Conservation (phyloP, 2,113 vertebrate genomes). For the Macrotis lagotis region DNA sequence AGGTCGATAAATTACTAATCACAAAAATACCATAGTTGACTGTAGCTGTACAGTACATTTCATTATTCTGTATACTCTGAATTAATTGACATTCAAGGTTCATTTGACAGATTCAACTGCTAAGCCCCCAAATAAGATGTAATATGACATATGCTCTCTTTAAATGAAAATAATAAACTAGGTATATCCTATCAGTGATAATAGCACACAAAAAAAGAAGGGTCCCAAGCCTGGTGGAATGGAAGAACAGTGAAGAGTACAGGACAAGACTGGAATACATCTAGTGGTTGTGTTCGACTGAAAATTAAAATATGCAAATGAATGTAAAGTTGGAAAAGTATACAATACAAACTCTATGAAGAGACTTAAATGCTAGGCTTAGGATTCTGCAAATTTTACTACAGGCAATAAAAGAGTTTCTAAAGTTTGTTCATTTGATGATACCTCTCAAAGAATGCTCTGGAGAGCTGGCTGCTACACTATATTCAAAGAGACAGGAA, state of each 20-base stretch:
- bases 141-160: not conserved
- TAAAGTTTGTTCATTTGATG: not conserved
- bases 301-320: not conserved
- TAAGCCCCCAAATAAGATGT: not conserved
- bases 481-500: not conserved
- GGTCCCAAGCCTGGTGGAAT: not conserved
- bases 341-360: not conserved
- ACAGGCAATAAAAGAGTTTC: not conserved
- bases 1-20: not conserved
- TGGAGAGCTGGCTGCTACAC: not conserved
- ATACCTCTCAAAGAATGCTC: not conserved
- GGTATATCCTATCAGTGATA: constrained; percentile 29
- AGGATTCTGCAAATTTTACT: not conserved
- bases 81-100: constrained; percentile 33
- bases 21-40: not conserved
- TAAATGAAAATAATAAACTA: constrained; percentile 1
- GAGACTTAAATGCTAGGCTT: not conserved
- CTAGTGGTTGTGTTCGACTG: not conserved
- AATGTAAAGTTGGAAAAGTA: not conserved
- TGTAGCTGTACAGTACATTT: not conserved
- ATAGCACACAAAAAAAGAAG: constrained; percentile 67
- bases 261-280: not conserved
- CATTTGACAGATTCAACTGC: constrained; percentile 33
- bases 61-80: not conserved
- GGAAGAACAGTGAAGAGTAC: not conserved